Evolutionary conservation across 2,797 vertebrate species (phyloP).

Genomic region (Gadopsis marmoratus): DNA sequence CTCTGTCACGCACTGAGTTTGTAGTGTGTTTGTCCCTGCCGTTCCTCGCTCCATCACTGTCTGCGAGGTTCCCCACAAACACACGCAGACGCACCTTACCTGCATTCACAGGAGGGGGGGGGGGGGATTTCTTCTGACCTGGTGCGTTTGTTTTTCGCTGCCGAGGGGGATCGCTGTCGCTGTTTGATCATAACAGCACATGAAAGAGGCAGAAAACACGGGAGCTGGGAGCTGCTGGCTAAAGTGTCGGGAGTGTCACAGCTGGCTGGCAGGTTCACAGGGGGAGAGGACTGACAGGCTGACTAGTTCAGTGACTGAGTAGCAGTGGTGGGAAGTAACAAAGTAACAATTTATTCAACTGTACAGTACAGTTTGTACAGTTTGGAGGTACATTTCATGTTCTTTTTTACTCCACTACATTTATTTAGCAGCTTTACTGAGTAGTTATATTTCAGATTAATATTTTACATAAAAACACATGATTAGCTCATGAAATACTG

Average conservation of each 20-base stretch:
- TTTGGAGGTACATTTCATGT: too few relatives aligned
- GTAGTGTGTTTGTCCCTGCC: conserved; percentile 10
- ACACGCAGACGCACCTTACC: conserved; percentile 32
- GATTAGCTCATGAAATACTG: too few relatives aligned
- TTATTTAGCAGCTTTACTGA: background rate
- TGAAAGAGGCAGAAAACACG: conserved; percentile 54
- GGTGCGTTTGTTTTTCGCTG: conserved; percentile 47
- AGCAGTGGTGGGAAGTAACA: background rate
- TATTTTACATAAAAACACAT: background rate
- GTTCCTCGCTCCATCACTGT: conserved; percentile 3
- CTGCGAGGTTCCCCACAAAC: background rate
- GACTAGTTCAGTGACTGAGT: conserved; percentile 8
- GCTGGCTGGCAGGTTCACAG: conserved; percentile 27
- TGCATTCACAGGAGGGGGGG: conserved; percentile 24
- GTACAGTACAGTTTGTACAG: background rate
- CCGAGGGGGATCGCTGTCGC: conserved; percentile 42
- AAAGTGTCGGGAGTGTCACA: conserved; percentile 21
- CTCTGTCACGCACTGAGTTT: conserved; percentile 20
- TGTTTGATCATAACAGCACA: conserved; percentile 57
- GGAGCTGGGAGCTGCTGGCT: conserved; percentile 27
- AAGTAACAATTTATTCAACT: background rate
- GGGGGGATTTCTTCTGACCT: conserved; percentile 39
- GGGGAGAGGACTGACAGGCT: conserved; percentile 17
- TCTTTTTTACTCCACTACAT: background rate
- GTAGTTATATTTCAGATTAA: background rate